Conservation (phyloP, 2,888 invertebrate genomes). For the Platycnemis pennipes region DNA sequence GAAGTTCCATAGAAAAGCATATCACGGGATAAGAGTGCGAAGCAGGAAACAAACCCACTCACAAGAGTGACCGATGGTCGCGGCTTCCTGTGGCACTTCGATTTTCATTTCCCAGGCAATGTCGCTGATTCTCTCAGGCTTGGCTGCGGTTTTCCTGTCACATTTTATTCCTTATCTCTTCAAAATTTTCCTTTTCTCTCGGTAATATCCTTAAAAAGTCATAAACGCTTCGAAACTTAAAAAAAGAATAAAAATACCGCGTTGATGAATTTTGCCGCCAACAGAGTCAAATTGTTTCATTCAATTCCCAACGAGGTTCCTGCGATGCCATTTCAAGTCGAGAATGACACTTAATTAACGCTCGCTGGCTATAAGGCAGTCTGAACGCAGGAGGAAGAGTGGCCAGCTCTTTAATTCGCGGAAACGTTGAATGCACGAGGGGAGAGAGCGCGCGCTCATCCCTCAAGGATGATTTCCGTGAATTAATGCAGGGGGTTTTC, state of each 20-base stretch:
- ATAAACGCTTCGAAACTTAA: too few relatives aligned
- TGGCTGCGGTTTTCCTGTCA: neutral
- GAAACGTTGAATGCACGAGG: neutral
- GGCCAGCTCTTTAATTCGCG: neutral
- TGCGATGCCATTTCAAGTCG: too few relatives aligned
- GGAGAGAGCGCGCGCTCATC: neutral
- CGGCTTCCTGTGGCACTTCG: neutral
- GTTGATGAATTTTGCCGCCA: too few relatives aligned
- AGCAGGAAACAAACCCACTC: neutral
- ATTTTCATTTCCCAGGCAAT: neutral
- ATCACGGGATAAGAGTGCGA: neutral
- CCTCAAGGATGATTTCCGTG: neutral
- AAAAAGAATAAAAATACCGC: too few relatives aligned
- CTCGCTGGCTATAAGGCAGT: too few relatives aligned
- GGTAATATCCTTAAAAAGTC: too few relatives aligned
- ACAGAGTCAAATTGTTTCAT: too few relatives aligned
- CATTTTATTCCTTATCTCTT: too few relatives aligned
- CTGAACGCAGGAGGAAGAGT: neutral
- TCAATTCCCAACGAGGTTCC: too few relatives aligned
- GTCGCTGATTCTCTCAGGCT: neutral
- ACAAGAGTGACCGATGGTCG: neutral
- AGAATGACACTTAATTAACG: too few relatives aligned
- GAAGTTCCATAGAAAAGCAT: neutral
- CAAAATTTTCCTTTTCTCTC: too few relatives aligned
- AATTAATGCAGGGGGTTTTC: conserved; percentile 1